Evolutionary conservation across 2,113 vertebrate genomes (phyloP).

Genomic region (Nothoprocta perdicaria): DNA sequence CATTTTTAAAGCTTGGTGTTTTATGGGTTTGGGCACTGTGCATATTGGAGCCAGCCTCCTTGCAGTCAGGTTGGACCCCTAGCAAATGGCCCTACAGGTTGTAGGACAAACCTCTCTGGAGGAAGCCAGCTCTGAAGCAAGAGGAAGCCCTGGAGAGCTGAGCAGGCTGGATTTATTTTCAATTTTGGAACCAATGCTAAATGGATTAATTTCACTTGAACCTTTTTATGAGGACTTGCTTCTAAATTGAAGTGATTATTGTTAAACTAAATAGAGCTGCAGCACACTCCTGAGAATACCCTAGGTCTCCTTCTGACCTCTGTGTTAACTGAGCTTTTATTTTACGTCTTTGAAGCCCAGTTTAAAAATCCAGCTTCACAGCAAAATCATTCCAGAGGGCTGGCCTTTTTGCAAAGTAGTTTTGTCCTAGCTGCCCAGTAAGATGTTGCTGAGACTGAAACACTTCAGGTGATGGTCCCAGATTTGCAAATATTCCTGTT

Average conservation of each 20-base stretch:
- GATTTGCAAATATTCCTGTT: background rate
- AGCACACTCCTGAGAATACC: slow-evolving; percentile 24
- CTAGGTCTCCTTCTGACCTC: slow-evolving; percentile 6
- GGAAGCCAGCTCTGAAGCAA: background rate
- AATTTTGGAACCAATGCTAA: slow-evolving; percentile 32
- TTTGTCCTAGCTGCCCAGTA: background rate
- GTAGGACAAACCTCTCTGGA: background rate
- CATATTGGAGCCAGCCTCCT: background rate
- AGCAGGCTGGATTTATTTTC: slow-evolving; percentile 26
- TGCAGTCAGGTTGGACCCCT: background rate
- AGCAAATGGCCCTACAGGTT: background rate
- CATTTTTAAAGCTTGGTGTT: background rate
- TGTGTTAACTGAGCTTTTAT: slow-evolving; percentile 24
- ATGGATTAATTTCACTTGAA: slow-evolving; percentile 55
- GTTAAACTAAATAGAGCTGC: slow-evolving; percentile 46
- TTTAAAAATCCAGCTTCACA: slow-evolving; percentile 35
- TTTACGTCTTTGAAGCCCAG: slow-evolving; percentile 45
- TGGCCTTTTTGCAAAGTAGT: slow-evolving; percentile 30
- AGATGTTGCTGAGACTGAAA: slow-evolving; percentile 3
- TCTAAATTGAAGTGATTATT: slow-evolving; percentile 60
- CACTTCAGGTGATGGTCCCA: background rate
- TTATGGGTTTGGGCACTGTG: background rate
- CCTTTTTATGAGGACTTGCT: slow-evolving; percentile 33
- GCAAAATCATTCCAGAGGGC: background rate
- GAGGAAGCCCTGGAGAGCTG: background rate